Percentiles rank a stretch among this genome's conserved stretches.
phyloP scores from a whole-genome alignment of 2,888 invertebrate genomes.

The Rhingia campestris region DNA sequence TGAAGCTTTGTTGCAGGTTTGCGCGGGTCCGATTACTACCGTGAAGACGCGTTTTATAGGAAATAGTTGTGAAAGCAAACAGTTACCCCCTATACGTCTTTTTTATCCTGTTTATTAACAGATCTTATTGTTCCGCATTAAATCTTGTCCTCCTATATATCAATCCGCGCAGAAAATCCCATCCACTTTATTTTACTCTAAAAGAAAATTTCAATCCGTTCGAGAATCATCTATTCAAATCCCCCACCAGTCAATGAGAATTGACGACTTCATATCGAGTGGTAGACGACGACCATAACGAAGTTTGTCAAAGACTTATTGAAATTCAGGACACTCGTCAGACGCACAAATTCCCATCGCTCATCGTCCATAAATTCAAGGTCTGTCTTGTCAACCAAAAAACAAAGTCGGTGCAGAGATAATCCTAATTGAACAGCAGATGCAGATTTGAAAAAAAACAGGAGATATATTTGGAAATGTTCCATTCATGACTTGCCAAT shows the following conservation, averaged over 20 bases:
- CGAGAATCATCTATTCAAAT: neutral
- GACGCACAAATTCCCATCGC: conserved; percentile 25
- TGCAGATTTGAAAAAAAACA: no score
- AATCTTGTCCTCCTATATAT: no score
- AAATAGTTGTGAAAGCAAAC: no score
- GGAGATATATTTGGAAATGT: neutral
- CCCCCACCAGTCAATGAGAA: neutral
- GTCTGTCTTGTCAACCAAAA: neutral
- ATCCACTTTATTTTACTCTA: no score
- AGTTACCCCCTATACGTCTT: no score
- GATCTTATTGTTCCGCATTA: no score
- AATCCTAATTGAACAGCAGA: neutral
- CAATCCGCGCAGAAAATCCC: no score
- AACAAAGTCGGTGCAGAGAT: neutral
- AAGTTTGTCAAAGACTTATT: neutral
- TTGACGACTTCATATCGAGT: conserved; percentile 17
- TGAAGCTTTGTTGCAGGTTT: no score
- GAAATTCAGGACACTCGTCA: conserved; percentile 14
- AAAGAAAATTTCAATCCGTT: no score
- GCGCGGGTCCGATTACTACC: no score
- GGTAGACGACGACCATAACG: neutral
- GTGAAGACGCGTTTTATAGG: no score
- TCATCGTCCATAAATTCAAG: conserved; percentile 38
- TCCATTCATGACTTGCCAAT: conserved; percentile 28
- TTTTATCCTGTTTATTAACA: no score